Evolutionary conservation across 2,888 invertebrate species (phyloP).

Genomic region (Eurois occulta): DNA sequence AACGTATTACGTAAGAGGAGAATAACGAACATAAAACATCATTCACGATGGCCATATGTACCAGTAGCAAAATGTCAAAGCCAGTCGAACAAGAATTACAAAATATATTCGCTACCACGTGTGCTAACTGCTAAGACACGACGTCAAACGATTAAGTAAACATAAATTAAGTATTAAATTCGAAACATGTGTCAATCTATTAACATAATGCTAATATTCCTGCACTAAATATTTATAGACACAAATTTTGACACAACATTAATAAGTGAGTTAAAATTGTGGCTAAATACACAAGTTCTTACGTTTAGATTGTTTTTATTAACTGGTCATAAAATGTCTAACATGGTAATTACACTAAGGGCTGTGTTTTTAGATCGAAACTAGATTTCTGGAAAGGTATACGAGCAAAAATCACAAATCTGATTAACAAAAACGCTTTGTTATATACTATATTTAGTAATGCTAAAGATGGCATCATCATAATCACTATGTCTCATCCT

Average conservation of each 20-base stretch:
- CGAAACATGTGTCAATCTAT: slow-evolving; percentile 41
- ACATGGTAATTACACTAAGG: too few species aligned
- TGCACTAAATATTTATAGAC: slow-evolving; percentile 28
- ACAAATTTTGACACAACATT: slow-evolving; percentile 23
- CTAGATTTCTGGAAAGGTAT: neutral
- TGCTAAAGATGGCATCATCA: neutral
- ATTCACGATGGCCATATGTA: neutral
- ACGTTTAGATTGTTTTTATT: neutral
- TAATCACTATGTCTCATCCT: neutral
- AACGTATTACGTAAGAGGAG: neutral
- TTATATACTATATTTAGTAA: neutral
- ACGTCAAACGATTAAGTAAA: slow-evolving; percentile 51
- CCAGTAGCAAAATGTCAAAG: slow-evolving; percentile 5
- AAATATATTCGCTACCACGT: slow-evolving; percentile 30
- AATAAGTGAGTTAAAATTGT: slow-evolving; percentile 30
- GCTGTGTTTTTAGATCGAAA: neutral
- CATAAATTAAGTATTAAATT: slow-evolving; percentile 34
- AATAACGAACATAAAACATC: neutral
- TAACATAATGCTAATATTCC: slow-evolving; percentile 32
- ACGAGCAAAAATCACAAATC: neutral
- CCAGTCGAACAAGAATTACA: slow-evolving; percentile 17
- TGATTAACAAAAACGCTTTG: neutral
- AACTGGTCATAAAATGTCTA: neutral
- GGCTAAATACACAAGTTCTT: slow-evolving; percentile 9
- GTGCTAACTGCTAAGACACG: slow-evolving; percentile 54